A percentile compares a stretch with the other conserved stretches of the same genome.
Evolutionary conservation across 1,140 invertebrate genomes (phyloP).

Genomic region (Eubasilissa regina): DNA sequence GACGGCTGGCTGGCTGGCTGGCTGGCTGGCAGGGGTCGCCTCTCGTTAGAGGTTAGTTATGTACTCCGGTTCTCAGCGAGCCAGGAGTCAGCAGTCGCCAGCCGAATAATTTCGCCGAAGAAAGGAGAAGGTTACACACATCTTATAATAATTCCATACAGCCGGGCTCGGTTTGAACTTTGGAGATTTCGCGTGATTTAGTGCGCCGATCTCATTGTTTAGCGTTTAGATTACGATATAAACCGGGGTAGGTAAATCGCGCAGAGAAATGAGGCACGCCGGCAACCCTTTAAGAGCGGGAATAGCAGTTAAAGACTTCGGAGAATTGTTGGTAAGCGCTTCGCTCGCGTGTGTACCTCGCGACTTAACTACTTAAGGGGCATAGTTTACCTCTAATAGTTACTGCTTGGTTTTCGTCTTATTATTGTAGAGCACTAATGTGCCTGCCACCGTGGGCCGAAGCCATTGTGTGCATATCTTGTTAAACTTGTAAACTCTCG

Average conservation of each 20-base stretch:
- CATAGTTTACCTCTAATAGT: constrained; percentile 62
- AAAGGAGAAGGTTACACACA: constrained; percentile 44
- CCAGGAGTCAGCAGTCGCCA: constrained; percentile 3
- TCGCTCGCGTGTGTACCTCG: constrained; percentile 53
- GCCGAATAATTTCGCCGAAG: constrained; percentile 34
- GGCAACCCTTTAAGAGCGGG: constrained; percentile 46
- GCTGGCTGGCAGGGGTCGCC: no score
- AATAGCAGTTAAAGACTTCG: constrained; percentile 55
- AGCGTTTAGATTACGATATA: constrained; percentile 61
- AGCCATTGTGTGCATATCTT: constrained; percentile 59
- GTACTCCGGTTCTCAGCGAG: constrained; percentile 32
- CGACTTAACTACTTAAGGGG: constrained; percentile 59
- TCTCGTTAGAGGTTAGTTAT: no score
- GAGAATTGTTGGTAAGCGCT: constrained; percentile 52
- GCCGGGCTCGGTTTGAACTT: constrained; percentile 53
- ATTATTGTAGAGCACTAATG: constrained; percentile 56
- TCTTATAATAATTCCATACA: constrained; percentile 58
- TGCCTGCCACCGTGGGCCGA: constrained; percentile 20
- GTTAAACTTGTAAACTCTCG: constrained; percentile 54
- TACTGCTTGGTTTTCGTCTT: constrained; percentile 60
- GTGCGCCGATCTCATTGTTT: constrained; percentile 61
- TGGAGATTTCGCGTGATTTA: constrained; percentile 61
- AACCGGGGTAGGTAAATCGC: constrained; percentile 53
- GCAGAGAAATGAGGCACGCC: constrained; percentile 52
- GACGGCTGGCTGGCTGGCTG: constrained; percentile 17